Conservation (phyloP, 1,140 invertebrate genomes). For the Drosophila sp. region DNA sequence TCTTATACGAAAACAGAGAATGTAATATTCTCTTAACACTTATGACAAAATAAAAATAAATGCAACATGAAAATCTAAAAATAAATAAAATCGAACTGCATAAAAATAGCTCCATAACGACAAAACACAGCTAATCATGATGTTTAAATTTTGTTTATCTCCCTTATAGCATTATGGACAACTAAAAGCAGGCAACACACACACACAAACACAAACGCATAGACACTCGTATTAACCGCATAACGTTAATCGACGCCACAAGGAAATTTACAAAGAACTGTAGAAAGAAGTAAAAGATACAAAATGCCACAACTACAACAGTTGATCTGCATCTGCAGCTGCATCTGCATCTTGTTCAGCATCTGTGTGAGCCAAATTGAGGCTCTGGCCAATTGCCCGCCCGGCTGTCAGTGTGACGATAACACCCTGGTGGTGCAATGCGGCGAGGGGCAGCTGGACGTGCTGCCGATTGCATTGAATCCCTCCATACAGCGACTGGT, state of each 20-base stretch:
- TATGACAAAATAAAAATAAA: constrained; percentile 3
- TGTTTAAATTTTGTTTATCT: constrained; percentile 28
- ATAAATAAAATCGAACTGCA: constrained; percentile 13
- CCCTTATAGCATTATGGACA: constrained; percentile 71
- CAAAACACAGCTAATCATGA: constrained; percentile 46
- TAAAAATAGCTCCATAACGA: constrained; percentile 43
- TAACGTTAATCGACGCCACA: constrained; percentile 32
- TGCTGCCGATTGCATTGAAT: constrained; percentile 95
- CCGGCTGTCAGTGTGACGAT: constrained; percentile 93
- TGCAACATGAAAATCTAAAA: constrained; percentile 20
- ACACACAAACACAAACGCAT: constrained; percentile 24
- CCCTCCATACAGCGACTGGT: constrained; percentile 93
- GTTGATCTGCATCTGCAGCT: constrained; percentile 57
- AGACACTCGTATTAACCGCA: constrained; percentile 35
- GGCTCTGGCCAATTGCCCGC: constrained; percentile 88
- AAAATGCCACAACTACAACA: constrained; percentile 50
- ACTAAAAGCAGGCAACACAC: constrained; percentile 41
- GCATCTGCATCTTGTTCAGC: constrained; percentile 54
- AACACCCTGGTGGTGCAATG: constrained; percentile 94
- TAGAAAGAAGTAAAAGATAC: constrained; percentile 16
- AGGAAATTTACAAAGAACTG: constrained; percentile 23
- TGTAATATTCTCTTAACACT: background rate
- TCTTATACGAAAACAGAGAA: no score
- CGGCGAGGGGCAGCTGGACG: constrained; percentile 93
- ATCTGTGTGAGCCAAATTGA: constrained; percentile 40